Conservation (phyloP, 2,888 invertebrate species). For the Agrotis exclamationis region DNA sequence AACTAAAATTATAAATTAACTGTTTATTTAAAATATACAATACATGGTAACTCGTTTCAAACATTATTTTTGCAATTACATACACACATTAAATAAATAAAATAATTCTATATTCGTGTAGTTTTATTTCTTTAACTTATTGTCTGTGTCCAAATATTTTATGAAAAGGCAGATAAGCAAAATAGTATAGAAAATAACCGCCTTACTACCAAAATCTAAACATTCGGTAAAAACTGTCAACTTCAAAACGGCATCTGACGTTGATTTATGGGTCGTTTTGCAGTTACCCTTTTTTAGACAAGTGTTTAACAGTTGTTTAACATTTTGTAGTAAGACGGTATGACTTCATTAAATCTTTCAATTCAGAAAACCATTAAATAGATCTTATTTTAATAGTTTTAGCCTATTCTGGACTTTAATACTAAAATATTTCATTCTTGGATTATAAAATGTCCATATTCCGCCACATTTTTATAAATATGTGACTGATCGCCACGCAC, state of each 20-base stretch:
- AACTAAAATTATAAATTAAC: conserved; percentile 31
- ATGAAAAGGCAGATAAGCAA: conserved; percentile 18
- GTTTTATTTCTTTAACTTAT: conserved; percentile 12
- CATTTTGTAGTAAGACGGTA: too few species aligned
- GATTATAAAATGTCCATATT: too few species aligned
- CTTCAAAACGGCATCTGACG: too few species aligned
- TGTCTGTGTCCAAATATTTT: conserved; percentile 24
- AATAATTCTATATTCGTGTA: conserved; percentile 33
- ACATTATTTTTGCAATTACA: conserved; percentile 13
- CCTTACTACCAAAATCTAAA: neutral
- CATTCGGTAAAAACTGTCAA: too few species aligned
- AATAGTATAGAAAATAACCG: neutral
- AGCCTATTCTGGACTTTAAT: conserved; percentile 8
- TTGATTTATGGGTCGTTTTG: too few species aligned
- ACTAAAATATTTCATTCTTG: conserved; percentile 1
- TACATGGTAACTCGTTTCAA: conserved; percentile 27
- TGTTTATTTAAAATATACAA: conserved; percentile 24
- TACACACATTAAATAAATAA: conserved; percentile 29
- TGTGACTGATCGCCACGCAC: too few species aligned
- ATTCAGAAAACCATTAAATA: neutral
- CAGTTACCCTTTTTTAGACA: too few species aligned
- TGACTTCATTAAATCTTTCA: too few species aligned
- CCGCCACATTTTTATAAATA: too few species aligned
- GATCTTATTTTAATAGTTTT: neutral
- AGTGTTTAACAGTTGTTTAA: too few species aligned